Conservation (phyloP, 2,888 invertebrate genomes). For the Temnothorax rugatulus region DNA sequence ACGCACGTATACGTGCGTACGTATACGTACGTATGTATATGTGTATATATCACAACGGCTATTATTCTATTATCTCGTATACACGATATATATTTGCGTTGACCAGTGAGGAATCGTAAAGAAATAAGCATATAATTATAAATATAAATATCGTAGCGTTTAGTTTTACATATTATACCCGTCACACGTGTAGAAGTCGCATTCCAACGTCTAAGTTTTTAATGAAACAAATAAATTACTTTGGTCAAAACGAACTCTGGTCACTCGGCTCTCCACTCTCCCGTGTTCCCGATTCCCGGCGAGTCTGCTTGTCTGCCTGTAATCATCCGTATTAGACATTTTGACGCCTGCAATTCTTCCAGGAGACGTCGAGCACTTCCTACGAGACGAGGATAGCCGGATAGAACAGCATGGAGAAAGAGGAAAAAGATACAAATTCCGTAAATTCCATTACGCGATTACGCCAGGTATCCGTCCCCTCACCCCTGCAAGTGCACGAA, state of each 20-base stretch:
- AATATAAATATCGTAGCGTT: conserved; percentile 83
- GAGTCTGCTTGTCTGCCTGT: not conserved
- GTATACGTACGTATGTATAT: conserved; percentile 43
- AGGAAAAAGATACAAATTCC: not conserved
- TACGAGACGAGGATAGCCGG: not conserved
- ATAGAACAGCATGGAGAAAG: not conserved
- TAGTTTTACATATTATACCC: conserved; percentile 86
- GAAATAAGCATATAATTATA: conserved; percentile 72
- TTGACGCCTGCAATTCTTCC: not conserved
- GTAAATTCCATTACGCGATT: not conserved
- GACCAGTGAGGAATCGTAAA: conserved; percentile 74
- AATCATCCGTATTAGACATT: not conserved
- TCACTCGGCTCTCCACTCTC: not conserved
- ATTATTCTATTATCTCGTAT: conserved; percentile 64
- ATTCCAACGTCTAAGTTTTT: conserved; percentile 85
- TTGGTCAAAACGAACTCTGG: conserved; percentile 77
- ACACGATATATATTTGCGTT: conserved; percentile 75
- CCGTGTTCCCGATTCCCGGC: not conserved
- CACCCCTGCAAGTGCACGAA: not conserved
- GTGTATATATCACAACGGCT: conserved; percentile 58
- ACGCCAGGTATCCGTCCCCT: not conserved
- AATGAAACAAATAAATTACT: conserved; percentile 84
- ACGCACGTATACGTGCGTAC: conserved; percentile 21
- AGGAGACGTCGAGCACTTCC: not conserved
- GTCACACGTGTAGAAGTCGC: conserved; percentile 85